Conservation (phyloP, 2,888 invertebrate genomes). For the Pachycephus smyrnensis region DNA sequence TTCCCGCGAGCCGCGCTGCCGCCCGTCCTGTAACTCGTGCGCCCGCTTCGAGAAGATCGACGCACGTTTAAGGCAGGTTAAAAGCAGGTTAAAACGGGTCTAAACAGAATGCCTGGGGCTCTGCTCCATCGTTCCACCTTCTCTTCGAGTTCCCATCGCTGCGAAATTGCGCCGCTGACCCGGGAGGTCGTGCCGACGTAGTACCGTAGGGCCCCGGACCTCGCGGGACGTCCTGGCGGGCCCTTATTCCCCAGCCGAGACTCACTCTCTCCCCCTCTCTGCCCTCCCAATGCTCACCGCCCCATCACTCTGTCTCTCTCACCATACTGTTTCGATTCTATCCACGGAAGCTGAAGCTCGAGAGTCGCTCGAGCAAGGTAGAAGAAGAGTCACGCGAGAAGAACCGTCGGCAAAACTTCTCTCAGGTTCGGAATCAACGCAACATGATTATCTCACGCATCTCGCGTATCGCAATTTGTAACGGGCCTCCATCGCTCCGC, state of each 20-base stretch:
- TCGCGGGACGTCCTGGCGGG: background rate
- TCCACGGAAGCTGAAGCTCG: background rate
- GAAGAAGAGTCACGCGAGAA: background rate
- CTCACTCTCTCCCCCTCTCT: slow-evolving; percentile 18
- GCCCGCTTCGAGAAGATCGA: slow-evolving; percentile 18
- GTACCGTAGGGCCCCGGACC: background rate
- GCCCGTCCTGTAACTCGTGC: background rate
- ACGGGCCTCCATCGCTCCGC: slow-evolving; percentile 7
- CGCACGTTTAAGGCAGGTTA: slow-evolving; percentile 8
- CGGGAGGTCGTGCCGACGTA: slow-evolving; percentile 39
- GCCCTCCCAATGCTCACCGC: slow-evolving; percentile 16
- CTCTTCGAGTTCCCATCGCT: slow-evolving; percentile 50
- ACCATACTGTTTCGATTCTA: slow-evolving; percentile 1
- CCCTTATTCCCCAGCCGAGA: background rate
- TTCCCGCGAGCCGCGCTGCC: background rate
- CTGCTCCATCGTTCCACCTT: slow-evolving; percentile 22
- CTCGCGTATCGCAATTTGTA: slow-evolving; percentile 31
- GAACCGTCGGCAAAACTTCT: background rate
- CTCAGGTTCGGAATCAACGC: background rate
- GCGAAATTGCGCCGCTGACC: slow-evolving; percentile 54
- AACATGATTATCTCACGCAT: slow-evolving; percentile 28
- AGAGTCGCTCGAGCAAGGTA: background rate
- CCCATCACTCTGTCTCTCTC: slow-evolving; percentile 11
- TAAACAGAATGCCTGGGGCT: slow-evolving; percentile 7
- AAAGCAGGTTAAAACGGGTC: background rate